Conservation (phyloP, 2,888 invertebrate genomes). For the Alviniconcha strummeri region DNA sequence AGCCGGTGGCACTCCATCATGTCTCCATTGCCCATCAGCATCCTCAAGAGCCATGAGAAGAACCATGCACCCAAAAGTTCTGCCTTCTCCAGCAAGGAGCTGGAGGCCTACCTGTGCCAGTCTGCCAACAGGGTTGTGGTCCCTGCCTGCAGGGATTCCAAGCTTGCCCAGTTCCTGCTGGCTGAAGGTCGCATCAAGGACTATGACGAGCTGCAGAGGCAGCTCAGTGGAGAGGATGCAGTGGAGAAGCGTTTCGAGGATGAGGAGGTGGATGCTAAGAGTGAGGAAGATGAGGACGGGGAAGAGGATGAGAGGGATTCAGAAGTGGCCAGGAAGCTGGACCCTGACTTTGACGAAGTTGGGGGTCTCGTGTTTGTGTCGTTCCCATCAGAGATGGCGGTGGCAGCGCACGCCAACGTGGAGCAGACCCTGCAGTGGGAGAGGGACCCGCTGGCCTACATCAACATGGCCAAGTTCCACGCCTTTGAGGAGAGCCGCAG, state of each 20-base stretch:
- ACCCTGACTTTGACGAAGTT: conserved; percentile 67
- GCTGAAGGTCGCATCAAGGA: conserved; percentile 34
- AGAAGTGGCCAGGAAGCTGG: conserved; percentile 34
- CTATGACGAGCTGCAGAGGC: conserved; percentile 18
- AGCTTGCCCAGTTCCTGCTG: conserved; percentile 30
- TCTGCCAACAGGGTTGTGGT: conserved; percentile 38
- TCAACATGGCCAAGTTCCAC: conserved; percentile 50
- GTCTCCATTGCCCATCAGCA: conserved; percentile 33
- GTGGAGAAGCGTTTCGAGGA: neutral
- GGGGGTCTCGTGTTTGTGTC: conserved; percentile 65
- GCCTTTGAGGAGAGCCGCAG: conserved; percentile 48
- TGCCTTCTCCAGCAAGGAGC: conserved; percentile 33
- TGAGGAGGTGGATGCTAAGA: conserved; percentile 2
- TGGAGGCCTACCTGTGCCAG: conserved; percentile 35
- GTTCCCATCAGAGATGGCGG: conserved; percentile 57
- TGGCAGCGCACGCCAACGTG: conserved; percentile 60
- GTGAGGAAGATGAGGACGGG: conserved; percentile 26
- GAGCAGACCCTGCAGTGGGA: conserved; percentile 56
- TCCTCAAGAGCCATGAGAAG: conserved; percentile 29
- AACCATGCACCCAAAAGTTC: neutral
- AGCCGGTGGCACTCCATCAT: conserved; percentile 22
- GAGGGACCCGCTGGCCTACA: conserved; percentile 46
- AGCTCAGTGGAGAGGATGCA: conserved; percentile 12
- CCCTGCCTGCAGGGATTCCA: conserved; percentile 22
- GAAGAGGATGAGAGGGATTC: conserved; percentile 33